phyloP scores from a whole-genome alignment of 2,888 invertebrate genomes.

The Drosophila prostipennis region DNA sequence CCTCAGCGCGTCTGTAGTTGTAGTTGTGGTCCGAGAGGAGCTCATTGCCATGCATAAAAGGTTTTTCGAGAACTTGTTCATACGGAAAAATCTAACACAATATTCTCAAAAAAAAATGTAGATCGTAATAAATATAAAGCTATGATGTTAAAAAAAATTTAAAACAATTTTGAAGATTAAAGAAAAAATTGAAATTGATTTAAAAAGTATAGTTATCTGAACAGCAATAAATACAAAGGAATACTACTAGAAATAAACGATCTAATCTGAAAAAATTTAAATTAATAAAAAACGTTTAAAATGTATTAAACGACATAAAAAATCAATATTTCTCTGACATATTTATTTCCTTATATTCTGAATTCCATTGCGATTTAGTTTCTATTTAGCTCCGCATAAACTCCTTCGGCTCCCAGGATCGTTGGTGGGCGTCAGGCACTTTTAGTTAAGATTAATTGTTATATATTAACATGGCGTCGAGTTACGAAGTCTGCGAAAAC shows the following conservation, averaged over 20 bases:
- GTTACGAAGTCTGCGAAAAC: conserved; percentile 80
- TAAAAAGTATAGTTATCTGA: no score
- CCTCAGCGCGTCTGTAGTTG: conserved; percentile 25
- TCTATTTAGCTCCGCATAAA: conserved; percentile 19
- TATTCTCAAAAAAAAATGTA: background rate
- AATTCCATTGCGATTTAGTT: background rate
- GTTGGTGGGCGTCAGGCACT: conserved; percentile 67
- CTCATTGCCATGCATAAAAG: conserved; percentile 70
- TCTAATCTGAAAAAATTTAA: no score
- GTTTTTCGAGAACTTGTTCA: conserved; percentile 16
- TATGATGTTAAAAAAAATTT: no score
- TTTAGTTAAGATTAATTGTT: conserved; percentile 82
- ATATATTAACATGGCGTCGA: conserved; percentile 82
- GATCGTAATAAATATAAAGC: background rate
- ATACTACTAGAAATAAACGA: no score
- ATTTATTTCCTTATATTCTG: no score
- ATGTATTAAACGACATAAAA: no score
- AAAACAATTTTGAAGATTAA: no score
- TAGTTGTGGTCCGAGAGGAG: conserved; percentile 54
- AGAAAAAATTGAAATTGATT: no score
- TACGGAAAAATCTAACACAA: conserved; percentile 7
- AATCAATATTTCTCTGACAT: no score
- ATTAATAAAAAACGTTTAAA: no score
- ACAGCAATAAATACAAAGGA: no score
- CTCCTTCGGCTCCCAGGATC: conserved; percentile 6